Conservation (phyloP, 2,113 vertebrate species). For the Cinclus cinclus region DNA sequence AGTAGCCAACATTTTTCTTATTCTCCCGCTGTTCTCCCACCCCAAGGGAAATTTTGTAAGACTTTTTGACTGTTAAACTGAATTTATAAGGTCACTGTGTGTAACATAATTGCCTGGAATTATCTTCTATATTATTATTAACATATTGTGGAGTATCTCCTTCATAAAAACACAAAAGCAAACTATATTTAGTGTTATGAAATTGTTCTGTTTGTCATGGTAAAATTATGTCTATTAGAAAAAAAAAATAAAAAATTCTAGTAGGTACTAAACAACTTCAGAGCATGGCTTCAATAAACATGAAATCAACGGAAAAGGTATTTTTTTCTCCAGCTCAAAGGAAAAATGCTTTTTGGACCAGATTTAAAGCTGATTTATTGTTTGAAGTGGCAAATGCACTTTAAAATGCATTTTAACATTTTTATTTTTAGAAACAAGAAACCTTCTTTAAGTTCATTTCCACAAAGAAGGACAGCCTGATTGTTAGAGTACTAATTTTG, state of each 20-base stretch:
- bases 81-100: neutral
- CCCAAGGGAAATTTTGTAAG: neutral
- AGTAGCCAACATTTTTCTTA: neutral
- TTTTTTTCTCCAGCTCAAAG: neutral
- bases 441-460: neutral
- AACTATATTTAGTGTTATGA: neutral
- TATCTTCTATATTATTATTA: neutral
- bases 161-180: neutral
- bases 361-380: neutral
- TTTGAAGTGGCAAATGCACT: neutral
- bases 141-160: neutral
- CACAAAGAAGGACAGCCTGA: neutral
- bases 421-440: constrained; percentile 32
- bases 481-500: neutral
- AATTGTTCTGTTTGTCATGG: neutral
- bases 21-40: neutral
- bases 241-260: neutral
- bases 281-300: neutral
- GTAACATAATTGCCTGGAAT: neutral
- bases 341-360: neutral
- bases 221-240: neutral
- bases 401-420: neutral
- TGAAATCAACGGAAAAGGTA: neutral
- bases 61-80: neutral
- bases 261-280: neutral